phyloP scores from a whole-genome alignment of 2,113 vertebrate genomes.

The Scatophagus argus region DNA sequence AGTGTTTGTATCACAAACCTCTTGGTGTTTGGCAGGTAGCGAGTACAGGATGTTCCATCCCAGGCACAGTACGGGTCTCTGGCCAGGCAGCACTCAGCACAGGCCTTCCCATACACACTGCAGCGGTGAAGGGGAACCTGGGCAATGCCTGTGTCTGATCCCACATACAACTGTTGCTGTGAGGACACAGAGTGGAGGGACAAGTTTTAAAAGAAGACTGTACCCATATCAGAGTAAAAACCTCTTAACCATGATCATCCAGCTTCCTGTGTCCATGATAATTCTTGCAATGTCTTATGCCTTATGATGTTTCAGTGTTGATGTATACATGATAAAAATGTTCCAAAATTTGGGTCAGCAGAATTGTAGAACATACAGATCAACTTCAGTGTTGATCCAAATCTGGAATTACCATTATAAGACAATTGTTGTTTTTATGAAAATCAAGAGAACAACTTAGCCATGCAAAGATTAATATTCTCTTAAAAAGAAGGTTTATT shows the following conservation, averaged over 20 bases:
- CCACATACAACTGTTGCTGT: conserved; percentile 95
- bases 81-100: conserved; percentile 97
- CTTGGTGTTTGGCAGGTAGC: conserved; percentile 94
- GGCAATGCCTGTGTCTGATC: conserved; percentile 87
- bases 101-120: conserved; percentile 92
- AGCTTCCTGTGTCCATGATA: neutral
- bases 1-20: conserved; percentile 80
- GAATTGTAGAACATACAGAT: neutral
- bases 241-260: neutral
- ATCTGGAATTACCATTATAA: neutral
- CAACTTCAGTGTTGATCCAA: neutral
- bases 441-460: neutral
- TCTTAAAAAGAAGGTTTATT: neutral
- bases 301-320: neutral
- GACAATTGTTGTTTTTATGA: neutral
- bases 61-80: conserved; percentile 97
- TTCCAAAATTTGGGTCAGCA: neutral
- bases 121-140: conserved; percentile 96
- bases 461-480: neutral
- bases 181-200: conserved; percentile 1
- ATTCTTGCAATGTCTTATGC: neutral
- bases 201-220: neutral
- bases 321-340: neutral
- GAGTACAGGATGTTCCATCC: conserved; percentile 93
- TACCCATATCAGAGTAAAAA: neutral